A percentile compares a stretch with the other conserved stretches of the same genome.
phyloP scores from a whole-genome alignment of 2,113 vertebrate species.

The Pseudorhombus dupliciocellatus region DNA sequence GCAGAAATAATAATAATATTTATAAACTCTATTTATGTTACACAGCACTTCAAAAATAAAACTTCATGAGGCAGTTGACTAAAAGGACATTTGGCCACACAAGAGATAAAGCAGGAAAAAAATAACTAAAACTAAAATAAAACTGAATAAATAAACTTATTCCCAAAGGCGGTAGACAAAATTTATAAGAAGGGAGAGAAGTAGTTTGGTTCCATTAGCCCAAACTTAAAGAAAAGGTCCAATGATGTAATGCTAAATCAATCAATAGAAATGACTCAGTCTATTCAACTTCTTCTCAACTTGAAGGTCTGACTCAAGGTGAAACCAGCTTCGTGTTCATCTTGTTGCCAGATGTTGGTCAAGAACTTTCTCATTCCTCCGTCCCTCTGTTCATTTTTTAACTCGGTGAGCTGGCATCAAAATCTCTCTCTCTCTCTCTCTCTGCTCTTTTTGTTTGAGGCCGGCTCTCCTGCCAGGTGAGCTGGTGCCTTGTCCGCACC shows the following conservation, averaged over 20 bases:
- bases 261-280: too few species aligned
- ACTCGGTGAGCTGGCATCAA: constrained; percentile 1
- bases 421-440: neutral
- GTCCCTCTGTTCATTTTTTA: neutral
- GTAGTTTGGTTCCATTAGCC: too few species aligned
- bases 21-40: neutral
- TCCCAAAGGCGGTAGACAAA: too few species aligned
- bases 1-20: neutral
- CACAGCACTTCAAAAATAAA: neutral
- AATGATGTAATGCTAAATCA: too few species aligned
- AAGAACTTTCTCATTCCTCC: neutral
- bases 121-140: too few species aligned
- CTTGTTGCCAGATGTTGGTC: constrained; percentile 27
- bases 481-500: constrained; percentile 36
- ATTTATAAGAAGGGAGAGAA: too few species aligned
- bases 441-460: constrained; percentile 23
- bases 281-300: neutral
- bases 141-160: too few species aligned
- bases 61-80: too few species aligned
- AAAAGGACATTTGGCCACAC: too few species aligned
- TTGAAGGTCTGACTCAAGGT: constrained; percentile 5
- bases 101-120: too few species aligned
- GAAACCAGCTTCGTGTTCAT: neutral
- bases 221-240: too few species aligned
- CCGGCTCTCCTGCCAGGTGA: constrained; percentile 42